Percentiles rank a stretch among this genome's conserved stretches.
Conservation (phyloP, 1,140 invertebrate species). For the Eupristina koningsbergeri region DNA sequence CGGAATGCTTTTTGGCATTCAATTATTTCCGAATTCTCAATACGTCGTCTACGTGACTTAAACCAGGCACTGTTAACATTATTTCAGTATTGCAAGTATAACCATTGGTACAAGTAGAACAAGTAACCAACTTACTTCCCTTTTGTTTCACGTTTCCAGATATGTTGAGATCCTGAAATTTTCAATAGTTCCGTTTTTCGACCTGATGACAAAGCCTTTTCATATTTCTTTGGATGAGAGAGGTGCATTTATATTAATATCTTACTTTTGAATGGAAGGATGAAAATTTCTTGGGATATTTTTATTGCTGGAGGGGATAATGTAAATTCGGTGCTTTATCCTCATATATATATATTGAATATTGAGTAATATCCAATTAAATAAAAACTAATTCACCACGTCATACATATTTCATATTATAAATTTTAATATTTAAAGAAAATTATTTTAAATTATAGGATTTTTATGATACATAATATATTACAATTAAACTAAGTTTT, state of each 20-base stretch:
- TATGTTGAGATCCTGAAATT: not conserved
- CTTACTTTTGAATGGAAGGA: not conserved
- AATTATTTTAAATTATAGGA: too few species aligned
- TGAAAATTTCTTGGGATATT: not conserved
- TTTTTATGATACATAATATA: too few species aligned
- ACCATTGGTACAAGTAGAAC: not conserved
- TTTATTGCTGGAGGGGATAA: not conserved
- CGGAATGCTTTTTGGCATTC: not conserved
- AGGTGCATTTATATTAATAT: not conserved
- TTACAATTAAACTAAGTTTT: too few species aligned
- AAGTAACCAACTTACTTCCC: not conserved
- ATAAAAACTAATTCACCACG: too few species aligned
- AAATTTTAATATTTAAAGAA: too few species aligned
- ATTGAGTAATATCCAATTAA: too few species aligned
- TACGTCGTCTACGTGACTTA: slow-evolving; percentile 10
- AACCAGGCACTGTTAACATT: not conserved
- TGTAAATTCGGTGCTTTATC: too few species aligned
- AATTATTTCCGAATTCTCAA: slow-evolving; percentile 39
- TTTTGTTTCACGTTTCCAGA: not conserved
- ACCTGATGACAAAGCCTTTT: not conserved
- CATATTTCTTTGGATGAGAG: not conserved
- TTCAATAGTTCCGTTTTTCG: not conserved
- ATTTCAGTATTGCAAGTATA: not conserved
- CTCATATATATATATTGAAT: too few species aligned
- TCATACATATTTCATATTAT: too few species aligned